Evolutionary conservation across 2,797 vertebrate genomes (phyloP).

Genomic region (Acanthurus leucopareius): DNA sequence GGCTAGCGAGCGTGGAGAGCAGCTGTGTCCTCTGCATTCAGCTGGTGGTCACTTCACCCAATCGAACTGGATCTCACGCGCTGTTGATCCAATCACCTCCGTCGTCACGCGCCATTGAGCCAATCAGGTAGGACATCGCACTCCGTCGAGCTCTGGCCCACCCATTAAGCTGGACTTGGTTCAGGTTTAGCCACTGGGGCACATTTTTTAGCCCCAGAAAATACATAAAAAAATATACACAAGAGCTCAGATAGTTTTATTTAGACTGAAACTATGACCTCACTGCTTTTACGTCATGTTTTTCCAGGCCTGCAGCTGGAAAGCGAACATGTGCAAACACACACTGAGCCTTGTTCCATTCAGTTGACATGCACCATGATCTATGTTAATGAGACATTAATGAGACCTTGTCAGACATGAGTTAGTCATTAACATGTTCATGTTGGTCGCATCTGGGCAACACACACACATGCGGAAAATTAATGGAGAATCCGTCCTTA

Average conservation of each 20-base stretch:
- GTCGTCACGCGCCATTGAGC: conserved; percentile 68
- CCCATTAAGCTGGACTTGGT: conserved; percentile 30
- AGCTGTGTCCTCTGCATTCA: conserved; percentile 67
- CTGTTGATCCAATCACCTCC: conserved; percentile 75
- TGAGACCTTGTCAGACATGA: conserved; percentile 67
- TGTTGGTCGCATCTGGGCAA: conserved; percentile 41
- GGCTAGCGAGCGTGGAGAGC: conserved; percentile 30
- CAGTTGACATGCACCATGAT: conserved; percentile 52
- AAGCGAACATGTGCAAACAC: not conserved
- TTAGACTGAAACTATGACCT: not conserved
- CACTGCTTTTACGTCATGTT: conserved; percentile 25
- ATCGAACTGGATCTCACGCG: conserved; percentile 74
- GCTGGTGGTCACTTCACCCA: conserved; percentile 65
- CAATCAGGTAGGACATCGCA: conserved; percentile 60
- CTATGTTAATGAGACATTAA: conserved; percentile 67
- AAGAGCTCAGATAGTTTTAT: not conserved
- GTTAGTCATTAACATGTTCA: conserved; percentile 60
- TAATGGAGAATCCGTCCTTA: conserved; percentile 35
- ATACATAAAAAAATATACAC: not conserved
- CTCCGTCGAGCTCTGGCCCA: conserved; percentile 42
- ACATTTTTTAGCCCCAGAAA: not conserved
- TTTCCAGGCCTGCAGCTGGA: not conserved
- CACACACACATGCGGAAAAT: conserved; percentile 26
- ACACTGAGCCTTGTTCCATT: not conserved
- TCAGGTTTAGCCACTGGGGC: conserved; percentile 7